Evolutionary conservation across 2,888 invertebrate species (phyloP).

Genomic region (Portevinia maculata): DNA sequence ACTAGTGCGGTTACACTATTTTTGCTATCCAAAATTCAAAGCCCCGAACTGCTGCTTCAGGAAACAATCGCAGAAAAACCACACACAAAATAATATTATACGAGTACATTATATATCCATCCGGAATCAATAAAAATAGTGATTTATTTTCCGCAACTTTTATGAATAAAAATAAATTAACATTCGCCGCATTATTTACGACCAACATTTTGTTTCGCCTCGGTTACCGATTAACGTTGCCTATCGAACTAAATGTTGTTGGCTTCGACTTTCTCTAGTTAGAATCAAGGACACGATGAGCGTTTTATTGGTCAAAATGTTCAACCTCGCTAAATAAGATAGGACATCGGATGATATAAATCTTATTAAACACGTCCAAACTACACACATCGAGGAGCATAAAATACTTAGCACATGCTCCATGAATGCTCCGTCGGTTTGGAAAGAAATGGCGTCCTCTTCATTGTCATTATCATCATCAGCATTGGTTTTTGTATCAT

Average conservation of each 20-base stretch:
- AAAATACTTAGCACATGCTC: slow-evolving; percentile 69
- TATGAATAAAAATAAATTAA: slow-evolving; percentile 68
- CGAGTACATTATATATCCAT: slow-evolving; percentile 20
- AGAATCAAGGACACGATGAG: slow-evolving; percentile 50
- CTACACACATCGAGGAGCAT: slow-evolving; percentile 47
- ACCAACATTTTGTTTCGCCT: slow-evolving; percentile 57
- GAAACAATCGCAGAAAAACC: too few species aligned
- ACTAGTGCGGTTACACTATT: too few species aligned
- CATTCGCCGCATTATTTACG: slow-evolving; percentile 63
- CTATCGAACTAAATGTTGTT: slow-evolving; percentile 26
- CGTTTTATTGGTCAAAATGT: slow-evolving; percentile 53
- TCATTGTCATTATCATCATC: slow-evolving; percentile 56
- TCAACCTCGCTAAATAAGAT: slow-evolving; percentile 17
- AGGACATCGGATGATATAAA: slow-evolving; percentile 54
- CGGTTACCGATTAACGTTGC: slow-evolving; percentile 45
- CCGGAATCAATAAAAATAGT: slow-evolving; percentile 64
- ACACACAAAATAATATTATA: slow-evolving; percentile 22
- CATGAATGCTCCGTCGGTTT: not conserved
- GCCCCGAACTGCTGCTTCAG: too few species aligned
- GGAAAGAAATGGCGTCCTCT: slow-evolving; percentile 60
- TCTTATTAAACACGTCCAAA: slow-evolving; percentile 54
- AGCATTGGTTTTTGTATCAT: slow-evolving; percentile 21
- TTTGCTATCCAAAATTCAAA: too few species aligned
- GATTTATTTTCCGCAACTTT: slow-evolving; percentile 61
- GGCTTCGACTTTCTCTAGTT: not conserved